Conservation (phyloP, 2,888 invertebrate species). For the Dendrolimus pini region DNA sequence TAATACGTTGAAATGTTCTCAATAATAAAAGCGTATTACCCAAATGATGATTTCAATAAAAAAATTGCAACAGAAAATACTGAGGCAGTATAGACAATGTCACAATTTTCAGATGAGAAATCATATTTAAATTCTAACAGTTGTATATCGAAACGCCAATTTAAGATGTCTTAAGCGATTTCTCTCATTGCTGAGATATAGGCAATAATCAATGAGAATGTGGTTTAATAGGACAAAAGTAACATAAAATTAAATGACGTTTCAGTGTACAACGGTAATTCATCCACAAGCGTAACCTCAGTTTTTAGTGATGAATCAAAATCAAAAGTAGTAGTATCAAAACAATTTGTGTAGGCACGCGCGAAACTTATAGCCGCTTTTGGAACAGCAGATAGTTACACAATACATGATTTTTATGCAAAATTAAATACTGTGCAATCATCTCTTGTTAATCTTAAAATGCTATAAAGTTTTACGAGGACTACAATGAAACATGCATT, state of each 20-base stretch:
- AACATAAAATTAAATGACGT: neutral
- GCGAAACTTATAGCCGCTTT: constrained; percentile 2
- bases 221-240: neutral
- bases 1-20: constrained; percentile 69
- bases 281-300: constrained; percentile 35
- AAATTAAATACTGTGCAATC: no score
- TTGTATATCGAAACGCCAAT: neutral
- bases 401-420: no score
- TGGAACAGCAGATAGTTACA: no score
- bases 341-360: constrained; percentile 1
- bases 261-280: neutral
- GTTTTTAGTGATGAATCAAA: constrained; percentile 36
- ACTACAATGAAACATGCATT: constrained; percentile 20
- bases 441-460: constrained; percentile 14
- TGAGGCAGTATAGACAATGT: constrained; percentile 9
- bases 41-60: constrained; percentile 37
- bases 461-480: constrained; percentile 17
- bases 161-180: neutral
- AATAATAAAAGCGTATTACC: constrained; percentile 71
- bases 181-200: neutral
- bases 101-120: constrained; percentile 36
- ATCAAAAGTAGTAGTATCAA: constrained; percentile 6
- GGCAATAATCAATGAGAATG: neutral
- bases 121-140: constrained; percentile 38
- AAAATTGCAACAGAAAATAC: constrained; percentile 32